Base-by-base conservation (phyloP, 2,797 vertebrate genomes). In the Ctenosaura bakeri region DNA sequence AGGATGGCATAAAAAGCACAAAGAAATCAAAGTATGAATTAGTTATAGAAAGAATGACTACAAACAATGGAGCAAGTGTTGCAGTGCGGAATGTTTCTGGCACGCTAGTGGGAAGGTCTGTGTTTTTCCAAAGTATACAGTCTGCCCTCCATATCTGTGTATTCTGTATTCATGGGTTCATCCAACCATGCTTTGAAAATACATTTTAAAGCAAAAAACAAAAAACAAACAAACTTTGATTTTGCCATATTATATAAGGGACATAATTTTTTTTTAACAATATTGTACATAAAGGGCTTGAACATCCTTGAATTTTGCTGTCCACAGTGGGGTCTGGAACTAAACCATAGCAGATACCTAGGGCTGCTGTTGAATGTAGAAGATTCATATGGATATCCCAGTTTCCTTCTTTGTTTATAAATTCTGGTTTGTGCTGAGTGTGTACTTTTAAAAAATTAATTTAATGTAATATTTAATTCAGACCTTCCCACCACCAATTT, bases 1-100 rank as follows among this genome's bases (percentile, higher is more conserved):
- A 78, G 64, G 86, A 85, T 42, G 83, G 66, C 88, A 88, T 69
- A 29, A 88, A 84, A 38, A 84, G 24, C 22, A 80, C 59, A 89
- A 91, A 89, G 8, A 62, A 38, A 91, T 52, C 69, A 29, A 0
- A 81, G 88, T 88, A 56, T 24, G 87, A 1, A 59, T 77, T 16
- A 78, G 32, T 9, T 89, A 77, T 18, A n/a, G 1, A 4, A 0
- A 0, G 46, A 76, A 85, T 26, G 87, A 85, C 64, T 38, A 59
- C 16, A 88, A 81, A 81, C 6, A 88, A 86, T 10, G 6, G 18
- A 84, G 92, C 90, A 71, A 88, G 91, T 83, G 32, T 22, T 22
- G 20, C 2, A 35, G 12, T 12, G 4, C 79, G 29, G 86, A 0
- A 0, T 59, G 83, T 88, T 38, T 18, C 91, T 52, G 42, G 42